A percentile compares a stretch with the other conserved stretches of the same genome.
phyloP scores from a whole-genome alignment of 1,140 invertebrate species.

The Ptiloglossa arizonensis region DNA sequence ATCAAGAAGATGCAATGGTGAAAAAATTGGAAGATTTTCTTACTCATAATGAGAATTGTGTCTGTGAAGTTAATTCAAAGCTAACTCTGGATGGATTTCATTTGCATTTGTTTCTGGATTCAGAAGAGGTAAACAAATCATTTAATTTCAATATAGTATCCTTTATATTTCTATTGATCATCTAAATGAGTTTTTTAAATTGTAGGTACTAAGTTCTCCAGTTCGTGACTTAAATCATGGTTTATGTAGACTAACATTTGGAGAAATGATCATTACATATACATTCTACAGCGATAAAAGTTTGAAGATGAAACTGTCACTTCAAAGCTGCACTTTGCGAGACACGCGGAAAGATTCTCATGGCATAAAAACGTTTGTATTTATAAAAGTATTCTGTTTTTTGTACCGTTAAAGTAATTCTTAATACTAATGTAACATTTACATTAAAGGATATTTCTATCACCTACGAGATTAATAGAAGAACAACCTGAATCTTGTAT shows the following conservation, averaged over 20 bases:
- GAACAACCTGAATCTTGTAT: constrained; percentile 83
- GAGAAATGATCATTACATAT: constrained; percentile 85
- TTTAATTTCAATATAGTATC: constrained; percentile 17
- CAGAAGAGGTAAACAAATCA: constrained; percentile 83
- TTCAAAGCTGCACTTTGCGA: constrained; percentile 87
- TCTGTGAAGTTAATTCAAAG: constrained; percentile 82
- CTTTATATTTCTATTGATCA: neutral
- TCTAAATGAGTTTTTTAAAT: constrained; percentile 6
- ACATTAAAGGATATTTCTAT: constrained; percentile 86
- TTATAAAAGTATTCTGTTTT: neutral
- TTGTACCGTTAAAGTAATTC: neutral
- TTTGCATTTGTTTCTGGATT: constrained; percentile 87
- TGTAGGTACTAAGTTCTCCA: constrained; percentile 86
- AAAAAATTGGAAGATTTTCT: constrained; percentile 89
- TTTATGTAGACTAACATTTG: constrained; percentile 87
- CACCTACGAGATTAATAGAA: constrained; percentile 83
- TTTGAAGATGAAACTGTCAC: constrained; percentile 87
- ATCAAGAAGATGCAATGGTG: constrained; percentile 84
- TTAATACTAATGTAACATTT: constrained; percentile 5
- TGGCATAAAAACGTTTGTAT: constrained; percentile 84
- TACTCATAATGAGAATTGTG: constrained; percentile 83
- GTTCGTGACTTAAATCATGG: constrained; percentile 88
- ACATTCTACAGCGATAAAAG: constrained; percentile 88
- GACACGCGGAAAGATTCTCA: constrained; percentile 87
- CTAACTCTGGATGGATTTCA: constrained; percentile 87